These are phyloP conservation scores for Leptobrachium leishanense DNA, from an alignment of 2,113 vertebrate genomes.

Conservation along the genomic window DNA sequence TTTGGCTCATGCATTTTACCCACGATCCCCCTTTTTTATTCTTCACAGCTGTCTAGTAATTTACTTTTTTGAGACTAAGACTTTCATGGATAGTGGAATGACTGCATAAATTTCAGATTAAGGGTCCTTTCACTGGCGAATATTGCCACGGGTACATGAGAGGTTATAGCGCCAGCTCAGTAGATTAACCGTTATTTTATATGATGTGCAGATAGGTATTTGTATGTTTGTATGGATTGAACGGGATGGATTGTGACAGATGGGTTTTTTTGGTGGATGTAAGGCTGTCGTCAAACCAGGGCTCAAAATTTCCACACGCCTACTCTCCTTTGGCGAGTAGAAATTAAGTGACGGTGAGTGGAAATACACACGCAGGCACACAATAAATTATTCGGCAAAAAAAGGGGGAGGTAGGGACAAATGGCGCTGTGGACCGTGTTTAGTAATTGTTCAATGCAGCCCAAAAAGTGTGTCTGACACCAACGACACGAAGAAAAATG, in stretches of 20 bases:
- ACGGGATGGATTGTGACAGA: conserved; percentile 4
- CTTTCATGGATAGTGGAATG: conserved; percentile 25
- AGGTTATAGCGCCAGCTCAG: conserved; percentile 7
- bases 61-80: conserved; percentile 42
- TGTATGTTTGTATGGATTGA: conserved; percentile 2
- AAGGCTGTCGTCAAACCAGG: too few species aligned
- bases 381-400: too few species aligned
- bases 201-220: neutral
- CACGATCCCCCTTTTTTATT: conserved; percentile 9
- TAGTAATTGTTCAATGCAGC: too few species aligned
- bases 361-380: too few species aligned
- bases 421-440: too few species aligned
- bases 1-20: neutral
- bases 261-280: neutral
- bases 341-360: too few species aligned
- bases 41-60: conserved; percentile 16
- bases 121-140: conserved; percentile 21
- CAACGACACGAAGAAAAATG: too few species aligned
- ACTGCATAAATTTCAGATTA: conserved; percentile 44
- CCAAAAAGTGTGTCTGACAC: too few species aligned
- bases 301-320: too few species aligned
- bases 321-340: too few species aligned
- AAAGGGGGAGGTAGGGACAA: too few species aligned
- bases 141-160: conserved; percentile 14
- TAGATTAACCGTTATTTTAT: conserved; percentile 19